Percentiles rank a stretch among this genome's conserved stretches.
These are phyloP conservation scores for Cryptosula pallasiana DNA, from an alignment of 2,888 invertebrate genomes.

Conservation along the genomic window DNA sequence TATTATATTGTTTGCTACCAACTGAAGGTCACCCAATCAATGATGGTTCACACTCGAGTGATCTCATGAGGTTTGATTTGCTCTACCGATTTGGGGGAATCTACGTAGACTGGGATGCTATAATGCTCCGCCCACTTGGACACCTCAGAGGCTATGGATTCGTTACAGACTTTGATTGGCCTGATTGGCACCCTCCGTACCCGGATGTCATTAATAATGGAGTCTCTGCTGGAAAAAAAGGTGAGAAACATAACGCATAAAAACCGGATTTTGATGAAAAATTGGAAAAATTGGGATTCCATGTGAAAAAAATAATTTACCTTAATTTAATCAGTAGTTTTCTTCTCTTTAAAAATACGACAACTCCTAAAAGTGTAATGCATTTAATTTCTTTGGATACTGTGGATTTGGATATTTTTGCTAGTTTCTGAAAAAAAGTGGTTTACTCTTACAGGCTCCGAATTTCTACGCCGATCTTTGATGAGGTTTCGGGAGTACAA, in stretches of 20 bases:
- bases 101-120: slow-evolving; percentile 47
- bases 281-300: too few species aligned
- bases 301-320: too few species aligned
- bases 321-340: too few species aligned
- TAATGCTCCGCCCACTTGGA: slow-evolving; percentile 41
- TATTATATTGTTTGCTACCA: neutral
- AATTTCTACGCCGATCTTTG: slow-evolving; percentile 8
- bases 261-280: too few species aligned
- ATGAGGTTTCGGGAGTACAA: slow-evolving; percentile 16
- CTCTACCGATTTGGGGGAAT: slow-evolving; percentile 47
- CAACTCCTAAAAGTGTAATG: too few species aligned
- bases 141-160: slow-evolving; percentile 35
- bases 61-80: slow-evolving; percentile 44
- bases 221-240: slow-evolving; percentile 15
- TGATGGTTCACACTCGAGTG: slow-evolving; percentile 32
- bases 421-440: too few species aligned
- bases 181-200: slow-evolving; percentile 18
- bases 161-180: slow-evolving; percentile 44
- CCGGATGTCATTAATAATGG: slow-evolving; percentile 21
- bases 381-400: too few species aligned
- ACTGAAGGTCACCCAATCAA: neutral
- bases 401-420: too few species aligned
- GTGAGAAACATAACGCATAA: too few species aligned
- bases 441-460: neutral
- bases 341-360: too few species aligned